Base-by-base conservation (phyloP, 2,113 vertebrate species). In the Tinamus guttatus region DNA sequence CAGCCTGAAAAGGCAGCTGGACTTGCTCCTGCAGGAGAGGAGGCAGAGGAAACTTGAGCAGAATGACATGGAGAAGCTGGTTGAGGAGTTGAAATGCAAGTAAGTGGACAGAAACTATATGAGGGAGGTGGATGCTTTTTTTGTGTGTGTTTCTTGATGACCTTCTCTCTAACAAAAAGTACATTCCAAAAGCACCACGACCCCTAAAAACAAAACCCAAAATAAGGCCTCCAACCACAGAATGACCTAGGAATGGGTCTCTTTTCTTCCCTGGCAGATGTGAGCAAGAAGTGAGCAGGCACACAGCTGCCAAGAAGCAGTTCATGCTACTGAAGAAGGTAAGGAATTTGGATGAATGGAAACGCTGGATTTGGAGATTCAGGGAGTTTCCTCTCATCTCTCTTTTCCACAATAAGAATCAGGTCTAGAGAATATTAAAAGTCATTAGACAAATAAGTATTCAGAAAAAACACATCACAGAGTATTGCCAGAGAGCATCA, bases 71-170 rank as follows among this genome's bases (percentile, higher is more conserved):
- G 59, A 78, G 95, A 97, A 96, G 84, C 74, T 98, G 9, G 95
- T 98, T 81, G 98, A 98, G 80, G 98, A 98, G 95, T 98, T 98
- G 97, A 98, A 98, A 97, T 97, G 27, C 71, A 98, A 98, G 98
- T 99, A 83, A 96, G 95, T 52, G 20, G 38, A 40, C 25, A 59
- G 64, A 64, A 41, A 62, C 38, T 47, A 32, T 20, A 41, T 2
- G 16, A 6, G 56, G 77, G 25, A 20, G 47, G 34, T 10, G 30
- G 51, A 36, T 32, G 45, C 40, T 11, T 27, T 7, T 16, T 59
- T 51, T 30, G n/a, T n/a, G n/a, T 51, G 32, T 25, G 34, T 1
- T 0, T 40, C 28, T 9, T 12, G 13, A 43, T 15, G n/a, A 28
- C 30, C 21, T 43, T 82, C 32, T 40, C n/a, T 40, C 36, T 20